Evolutionary conservation across 2,113 vertebrate species (phyloP).

Genomic region (Acrocephalus kingi): DNA sequence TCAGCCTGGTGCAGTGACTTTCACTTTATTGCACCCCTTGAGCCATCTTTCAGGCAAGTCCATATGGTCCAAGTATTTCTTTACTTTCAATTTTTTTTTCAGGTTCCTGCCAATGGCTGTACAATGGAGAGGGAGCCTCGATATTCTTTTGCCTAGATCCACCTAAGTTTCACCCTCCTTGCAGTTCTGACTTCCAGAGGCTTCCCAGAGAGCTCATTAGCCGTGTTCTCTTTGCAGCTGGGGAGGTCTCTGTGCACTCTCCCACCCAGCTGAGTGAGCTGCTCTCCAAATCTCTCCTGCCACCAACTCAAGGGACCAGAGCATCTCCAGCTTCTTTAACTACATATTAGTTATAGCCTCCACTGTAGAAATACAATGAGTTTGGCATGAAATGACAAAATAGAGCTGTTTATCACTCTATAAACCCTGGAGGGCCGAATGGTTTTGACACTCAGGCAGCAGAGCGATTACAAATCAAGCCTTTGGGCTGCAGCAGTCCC

Average conservation of each 20-base stretch:
- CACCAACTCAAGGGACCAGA: not conserved
- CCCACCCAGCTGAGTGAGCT: not conserved
- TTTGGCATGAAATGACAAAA: constrained; percentile 44
- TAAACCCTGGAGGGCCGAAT: constrained; percentile 11
- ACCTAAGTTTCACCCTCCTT: not conserved
- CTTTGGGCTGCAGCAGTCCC: not conserved
- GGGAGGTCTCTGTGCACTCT: not conserved
- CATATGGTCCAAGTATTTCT: not conserved
- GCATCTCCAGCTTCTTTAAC: not conserved
- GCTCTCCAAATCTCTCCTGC: not conserved
- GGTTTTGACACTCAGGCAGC: constrained; percentile 9
- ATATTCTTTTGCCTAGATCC: not conserved
- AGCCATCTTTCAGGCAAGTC: not conserved
- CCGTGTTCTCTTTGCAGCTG: not conserved
- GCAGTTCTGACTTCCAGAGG: not conserved
- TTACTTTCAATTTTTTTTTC: not conserved
- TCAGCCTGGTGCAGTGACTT: not conserved
- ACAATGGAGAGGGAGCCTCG: fast-evolving
- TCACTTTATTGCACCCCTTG: not conserved
- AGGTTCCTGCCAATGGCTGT: not conserved
- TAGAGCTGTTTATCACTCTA: constrained; percentile 37
- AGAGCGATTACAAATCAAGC: not conserved
- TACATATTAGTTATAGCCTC: constrained; percentile 13
- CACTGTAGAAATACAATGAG: not conserved
- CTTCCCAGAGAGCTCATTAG: not conserved